Percentiles rank a stretch among this genome's conserved stretches.
These are phyloP conservation scores for Crematogaster levior DNA, from an alignment of 2,888 invertebrate species.

Conservation along the genomic window DNA sequence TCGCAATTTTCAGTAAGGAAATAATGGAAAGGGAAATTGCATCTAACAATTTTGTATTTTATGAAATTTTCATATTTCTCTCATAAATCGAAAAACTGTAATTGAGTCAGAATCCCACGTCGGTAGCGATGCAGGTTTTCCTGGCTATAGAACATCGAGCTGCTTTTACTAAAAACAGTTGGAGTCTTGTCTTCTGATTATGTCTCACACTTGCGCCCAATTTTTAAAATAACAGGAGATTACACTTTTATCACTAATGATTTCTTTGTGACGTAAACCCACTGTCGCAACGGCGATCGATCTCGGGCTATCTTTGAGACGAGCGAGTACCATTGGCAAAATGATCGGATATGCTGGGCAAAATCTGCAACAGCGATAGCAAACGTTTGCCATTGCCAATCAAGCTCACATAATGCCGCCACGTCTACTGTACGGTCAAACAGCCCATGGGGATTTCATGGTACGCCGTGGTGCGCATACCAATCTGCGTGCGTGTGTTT, in stretches of 20 bases:
- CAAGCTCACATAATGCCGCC: conserved; percentile 84
- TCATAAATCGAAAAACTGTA: too few species aligned
- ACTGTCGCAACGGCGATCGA: conserved; percentile 4
- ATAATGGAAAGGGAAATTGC: not conserved
- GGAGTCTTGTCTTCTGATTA: not conserved
- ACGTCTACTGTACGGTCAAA: conserved; percentile 79
- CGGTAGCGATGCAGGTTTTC: not conserved
- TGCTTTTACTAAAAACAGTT: not conserved
- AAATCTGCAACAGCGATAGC: conserved; percentile 73
- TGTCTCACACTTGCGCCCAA: not conserved
- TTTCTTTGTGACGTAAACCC: not conserved
- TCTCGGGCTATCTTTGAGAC: conserved; percentile 55
- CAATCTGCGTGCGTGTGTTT: conserved; percentile 47
- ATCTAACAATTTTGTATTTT: not conserved
- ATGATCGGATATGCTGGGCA: conserved; percentile 56
- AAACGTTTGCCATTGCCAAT: conserved; percentile 85
- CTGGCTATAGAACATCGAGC: not conserved
- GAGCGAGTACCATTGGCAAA: conserved; percentile 49
- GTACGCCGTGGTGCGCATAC: conserved; percentile 61
- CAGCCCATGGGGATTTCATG: conserved; percentile 82
- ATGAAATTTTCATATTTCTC: not conserved
- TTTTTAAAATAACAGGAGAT: not conserved
- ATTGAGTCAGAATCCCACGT: too few species aligned
- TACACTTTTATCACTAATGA: conserved; percentile 28
- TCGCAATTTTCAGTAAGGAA: not conserved